Base-by-base conservation (phyloP, 1,140 invertebrate genomes). In the Apis dorsata region DNA sequence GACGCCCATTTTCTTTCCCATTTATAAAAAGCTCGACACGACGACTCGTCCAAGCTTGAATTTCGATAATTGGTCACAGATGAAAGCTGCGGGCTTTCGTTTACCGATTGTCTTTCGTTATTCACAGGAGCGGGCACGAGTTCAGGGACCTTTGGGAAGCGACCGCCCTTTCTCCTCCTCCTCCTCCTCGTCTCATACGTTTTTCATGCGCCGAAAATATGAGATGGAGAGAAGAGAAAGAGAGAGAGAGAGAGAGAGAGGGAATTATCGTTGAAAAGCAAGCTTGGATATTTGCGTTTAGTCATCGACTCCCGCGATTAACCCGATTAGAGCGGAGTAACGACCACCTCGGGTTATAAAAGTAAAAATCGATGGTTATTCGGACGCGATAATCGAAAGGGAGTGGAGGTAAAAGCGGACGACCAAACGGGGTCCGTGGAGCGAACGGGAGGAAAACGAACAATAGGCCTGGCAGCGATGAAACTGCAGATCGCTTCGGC, bases 401-500 rank as follows among this genome's bases (percentile, higher is more conserved):
- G 55, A 57, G 55, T 0, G 55, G 17, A 17, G 17, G 55, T 17
- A 7, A 57, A 17, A 57, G 15, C 13, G 55, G 1, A 11, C 19
- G 63, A 17, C 11, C 51, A 19, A 34, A 19, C 11, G 21, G 49
- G n/a, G 69, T n/a, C 15, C 68, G 34, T 44, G 15, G 49, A 55
- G 51, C 17, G 51, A 66, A 74, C 19, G 70, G 24, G 51, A 21
- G 68, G 57, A 34, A 34, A 75, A 57, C 79, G 60, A 66, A 74
- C 85, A 89, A 87, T 86, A 88, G 87, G 84, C 87, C 72, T 88
- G 89, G 89, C 88, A 90, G 91, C 90, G 90, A 89, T 86, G 91
- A 90, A 92, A 92, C 89, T 91, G 89, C 84, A 86, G 88, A 86
- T 90, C 90, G 90, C 89, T 90, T 81, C 86, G 81, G 85, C 85